phyloP scores from a whole-genome alignment of 2,113 vertebrate genomes.

The Halichoerus grypus region DNA sequence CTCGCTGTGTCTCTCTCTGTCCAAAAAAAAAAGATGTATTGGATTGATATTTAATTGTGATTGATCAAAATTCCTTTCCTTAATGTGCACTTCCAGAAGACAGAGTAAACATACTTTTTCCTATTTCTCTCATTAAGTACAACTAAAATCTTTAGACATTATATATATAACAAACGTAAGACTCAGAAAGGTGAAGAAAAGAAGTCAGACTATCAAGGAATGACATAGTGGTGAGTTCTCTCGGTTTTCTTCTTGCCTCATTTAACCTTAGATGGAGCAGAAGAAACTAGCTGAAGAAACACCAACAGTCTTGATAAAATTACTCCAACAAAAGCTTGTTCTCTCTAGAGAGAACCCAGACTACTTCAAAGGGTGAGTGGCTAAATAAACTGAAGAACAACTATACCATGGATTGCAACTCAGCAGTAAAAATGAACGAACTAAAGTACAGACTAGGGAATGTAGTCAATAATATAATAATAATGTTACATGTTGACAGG shows the following conservation, averaged over 20 bases:
- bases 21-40: background rate
- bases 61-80: background rate
- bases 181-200: background rate
- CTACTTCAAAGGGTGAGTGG: background rate
- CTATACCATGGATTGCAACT: background rate
- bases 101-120: background rate
- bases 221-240: background rate
- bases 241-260: background rate
- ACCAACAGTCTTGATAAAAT: background rate
- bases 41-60: background rate
- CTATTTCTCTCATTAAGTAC: background rate
- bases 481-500: background rate
- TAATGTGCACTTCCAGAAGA: background rate
- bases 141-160: background rate
- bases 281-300: background rate
- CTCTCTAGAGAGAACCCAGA: background rate
- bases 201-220: background rate
- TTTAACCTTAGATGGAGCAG: background rate
- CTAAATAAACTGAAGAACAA: background rate
- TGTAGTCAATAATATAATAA: background rate
- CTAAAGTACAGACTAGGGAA: background rate
- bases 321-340: background rate
- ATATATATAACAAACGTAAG: background rate
- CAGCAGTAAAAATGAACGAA: background rate
- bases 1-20: too few relatives aligned